These are phyloP conservation scores for Ceyx melanurus DNA, from an alignment of 2,113 vertebrate genomes.

Conservation along the genomic window DNA sequence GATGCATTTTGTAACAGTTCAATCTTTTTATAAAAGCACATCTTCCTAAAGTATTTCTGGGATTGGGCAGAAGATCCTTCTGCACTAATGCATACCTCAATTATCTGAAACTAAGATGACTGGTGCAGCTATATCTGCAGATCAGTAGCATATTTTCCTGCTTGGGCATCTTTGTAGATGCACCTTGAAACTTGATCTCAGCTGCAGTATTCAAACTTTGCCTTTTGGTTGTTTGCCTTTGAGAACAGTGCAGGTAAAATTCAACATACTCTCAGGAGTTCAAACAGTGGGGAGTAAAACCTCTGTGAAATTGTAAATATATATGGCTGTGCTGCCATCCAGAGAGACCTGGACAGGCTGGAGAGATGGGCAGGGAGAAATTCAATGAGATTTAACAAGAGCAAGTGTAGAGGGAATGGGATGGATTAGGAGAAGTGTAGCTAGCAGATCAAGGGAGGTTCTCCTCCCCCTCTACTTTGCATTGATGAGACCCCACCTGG, in stretches of 20 bases:
- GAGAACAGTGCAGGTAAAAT: background rate
- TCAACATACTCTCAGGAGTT: background rate
- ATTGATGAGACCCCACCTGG: too few relatives aligned
- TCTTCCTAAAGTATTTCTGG: background rate
- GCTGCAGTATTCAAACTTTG: background rate
- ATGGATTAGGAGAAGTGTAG: too few relatives aligned
- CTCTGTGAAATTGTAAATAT: background rate
- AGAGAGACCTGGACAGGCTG: too few relatives aligned
- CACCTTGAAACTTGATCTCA: background rate
- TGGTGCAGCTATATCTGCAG: background rate
- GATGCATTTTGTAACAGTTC: background rate
- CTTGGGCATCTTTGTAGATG: background rate
- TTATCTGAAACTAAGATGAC: background rate
- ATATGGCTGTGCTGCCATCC: too few relatives aligned
- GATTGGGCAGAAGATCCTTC: background rate
- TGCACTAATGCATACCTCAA: background rate
- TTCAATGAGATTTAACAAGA: too few relatives aligned
- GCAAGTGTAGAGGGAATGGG: too few relatives aligned
- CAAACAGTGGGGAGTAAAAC: background rate
- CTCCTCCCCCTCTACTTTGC: too few relatives aligned
- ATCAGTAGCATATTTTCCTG: background rate
- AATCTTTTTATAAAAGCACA: background rate
- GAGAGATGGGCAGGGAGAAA: too few relatives aligned
- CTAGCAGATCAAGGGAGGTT: too few relatives aligned
- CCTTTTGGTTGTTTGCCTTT: background rate